Evolutionary conservation across 1,140 invertebrate species (phyloP).

Genomic region (Papilio glaucus): DNA sequence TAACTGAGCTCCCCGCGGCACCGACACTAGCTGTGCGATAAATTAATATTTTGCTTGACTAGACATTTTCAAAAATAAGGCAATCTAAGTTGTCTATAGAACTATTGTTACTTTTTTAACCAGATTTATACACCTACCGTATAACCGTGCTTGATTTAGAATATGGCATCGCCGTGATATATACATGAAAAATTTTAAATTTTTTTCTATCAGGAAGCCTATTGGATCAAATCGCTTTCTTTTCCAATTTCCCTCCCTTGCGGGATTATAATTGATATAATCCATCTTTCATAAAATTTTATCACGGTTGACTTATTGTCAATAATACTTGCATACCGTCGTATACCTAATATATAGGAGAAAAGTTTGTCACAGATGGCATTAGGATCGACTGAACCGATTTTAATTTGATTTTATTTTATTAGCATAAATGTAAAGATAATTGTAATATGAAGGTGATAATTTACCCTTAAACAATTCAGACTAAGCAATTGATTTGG

Average conservation of each 20-base stretch:
- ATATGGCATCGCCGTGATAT: background rate
- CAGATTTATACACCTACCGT: too few species aligned
- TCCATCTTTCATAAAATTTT: slow-evolving; percentile 10
- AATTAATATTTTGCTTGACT: background rate
- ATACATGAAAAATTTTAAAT: background rate
- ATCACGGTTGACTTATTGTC: background rate
- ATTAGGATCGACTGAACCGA: too few species aligned
- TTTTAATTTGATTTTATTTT: too few species aligned
- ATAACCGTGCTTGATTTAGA: too few species aligned
- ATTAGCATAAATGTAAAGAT: too few species aligned
- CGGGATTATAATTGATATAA: slow-evolving; percentile 1
- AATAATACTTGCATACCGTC: background rate
- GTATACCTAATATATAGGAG: background rate
- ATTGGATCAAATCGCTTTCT: slow-evolving; percentile 14
- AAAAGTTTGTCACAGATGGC: background rate
- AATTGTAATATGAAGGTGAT: too few species aligned
- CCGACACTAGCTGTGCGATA: background rate
- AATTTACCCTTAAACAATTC: too few species aligned
- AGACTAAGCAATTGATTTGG: too few species aligned
- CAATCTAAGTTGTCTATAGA: background rate
- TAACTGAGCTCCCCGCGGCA: background rate
- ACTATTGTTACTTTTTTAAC: background rate
- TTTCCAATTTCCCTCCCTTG: slow-evolving; percentile 9
- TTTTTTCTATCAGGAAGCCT: background rate
- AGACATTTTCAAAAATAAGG: background rate